Base-by-base conservation (phyloP, 2,113 vertebrate genomes). In the Coryphaenoides rupestris region DNA sequence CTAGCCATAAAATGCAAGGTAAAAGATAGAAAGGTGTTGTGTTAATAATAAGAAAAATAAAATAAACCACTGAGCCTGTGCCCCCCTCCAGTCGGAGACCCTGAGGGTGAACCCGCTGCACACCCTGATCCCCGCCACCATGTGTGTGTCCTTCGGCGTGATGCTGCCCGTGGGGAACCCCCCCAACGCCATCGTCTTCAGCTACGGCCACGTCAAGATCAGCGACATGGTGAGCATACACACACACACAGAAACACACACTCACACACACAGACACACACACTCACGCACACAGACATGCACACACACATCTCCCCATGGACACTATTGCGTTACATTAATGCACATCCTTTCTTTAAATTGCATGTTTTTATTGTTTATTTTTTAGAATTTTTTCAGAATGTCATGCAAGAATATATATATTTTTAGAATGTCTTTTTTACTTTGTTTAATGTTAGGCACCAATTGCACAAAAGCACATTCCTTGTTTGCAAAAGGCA, bases 131-230 rank as follows among this genome's bases (percentile, higher is more conserved):
- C 97, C 97, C 0, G 92, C 96, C 86, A 96, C 97, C 77, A 96
- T 99, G 94, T 98, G 95, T 21, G 96, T 98, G 84, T 98, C 96
- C 17, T 96, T 99, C 10, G 97, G 96, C 17, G 96, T 99, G 84
- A 99, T 98, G 96, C 89, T 99, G 79, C 97, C 97, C 0, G 96
- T 99, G 74, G 97, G 96, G 63, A 99, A 99, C 76, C 97, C 97
- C 33, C 97, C 97, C 71, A 99, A 99, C 3, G 97, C 97, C 81
- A 98, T 99, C 5, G 94, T 98, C 84, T 99, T 98, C 89, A 98
- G 94, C 84, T 99, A 99, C 0, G 95, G 96, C 58, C 95, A 99
- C 78, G 93, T 96, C 89, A 90, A 95, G 83, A 96, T 99, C 78
- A 95, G 93, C 74, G 97, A 99, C 60, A 99, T 99, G 97, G 97